Evolutionary conservation across 2,888 invertebrate genomes (phyloP).

Genomic region (Leistus spinibarbis): DNA sequence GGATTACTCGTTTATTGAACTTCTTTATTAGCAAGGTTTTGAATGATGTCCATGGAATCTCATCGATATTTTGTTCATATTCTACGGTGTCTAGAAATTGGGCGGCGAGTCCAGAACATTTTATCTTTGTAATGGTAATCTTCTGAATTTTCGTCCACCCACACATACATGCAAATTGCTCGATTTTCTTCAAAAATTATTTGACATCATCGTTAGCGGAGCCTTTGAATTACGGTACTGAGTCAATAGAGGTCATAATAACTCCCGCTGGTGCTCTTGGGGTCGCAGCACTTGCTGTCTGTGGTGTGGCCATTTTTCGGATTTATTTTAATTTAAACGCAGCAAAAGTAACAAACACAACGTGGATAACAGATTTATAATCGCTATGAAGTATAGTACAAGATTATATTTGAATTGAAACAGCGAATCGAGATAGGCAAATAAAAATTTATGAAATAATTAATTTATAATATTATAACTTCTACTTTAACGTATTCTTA

Average conservation of each 20-base stretch:
- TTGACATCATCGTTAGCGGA: neutral
- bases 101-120: neutral
- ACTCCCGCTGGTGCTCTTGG: neutral
- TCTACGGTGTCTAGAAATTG: neutral
- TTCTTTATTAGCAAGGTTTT: neutral
- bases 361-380: too few species aligned
- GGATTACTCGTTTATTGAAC: neutral
- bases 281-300: neutral
- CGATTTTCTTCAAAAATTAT: neutral
- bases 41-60: neutral
- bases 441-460: too few species aligned
- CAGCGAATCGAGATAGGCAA: too few species aligned
- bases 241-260: neutral
- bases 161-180: neutral
- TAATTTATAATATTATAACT: too few species aligned
- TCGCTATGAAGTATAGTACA: too few species aligned
- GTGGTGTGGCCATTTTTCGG: neutral
- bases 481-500: too few species aligned
- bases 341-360: too few species aligned
- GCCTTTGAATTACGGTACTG: neutral
- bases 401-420: too few species aligned
- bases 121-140: neutral
- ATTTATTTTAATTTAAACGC: neutral
- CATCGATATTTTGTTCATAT: neutral
- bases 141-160: neutral